Evolutionary conservation across 1,140 invertebrate species (phyloP), one percentile per base, ranked within the genome.

Genomic region (Lerema accius): DNA sequence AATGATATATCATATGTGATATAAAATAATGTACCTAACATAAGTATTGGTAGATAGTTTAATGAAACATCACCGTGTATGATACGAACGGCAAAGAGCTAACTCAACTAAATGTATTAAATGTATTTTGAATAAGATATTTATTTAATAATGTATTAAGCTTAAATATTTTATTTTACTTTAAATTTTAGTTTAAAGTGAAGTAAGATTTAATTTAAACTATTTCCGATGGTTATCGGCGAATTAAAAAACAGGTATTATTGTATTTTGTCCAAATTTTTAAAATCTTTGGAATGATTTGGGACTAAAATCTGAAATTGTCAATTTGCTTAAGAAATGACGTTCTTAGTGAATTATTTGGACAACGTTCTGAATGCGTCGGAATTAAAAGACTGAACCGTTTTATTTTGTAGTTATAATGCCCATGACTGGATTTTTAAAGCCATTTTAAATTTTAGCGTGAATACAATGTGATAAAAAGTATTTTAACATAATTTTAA

Each of bases 1-100:
- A 84, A 86, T 86, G 80, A 84, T 88, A 84, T 75, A 81, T 86
- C 77, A 82, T 81, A 79, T 90, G 87, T 90, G 87, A 90, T 90
- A 90, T 88, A 88, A 82, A 76, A 59, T 59, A 59, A 45, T 64
- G 51, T 76, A 74, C 35, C 35, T 37, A 37, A 68, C 43, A 17
- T 63, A 23, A 5, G 5, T 71, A 49, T 59, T 63, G 63, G 50
- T 71, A 73, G 43, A 58, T 75, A 77, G 62, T 48, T 45, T 69
- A 64, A 70, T 62, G 46, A 35, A 73, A 71, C 61, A 53, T 66
- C 61, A 67, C 55, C 67, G 50, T 81, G 74, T 79, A 79, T 63
- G 23, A 75, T 75, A 70, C 28, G 66, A 65, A 76, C 58, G 23
- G 50, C 64, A 73, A 63, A 35, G 37, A 68, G 67, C 59, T 67